Percentiles rank a stretch among this genome's conserved stretches.
Conservation (phyloP, 1,140 invertebrate species). For the Aplysia californica region DNA sequence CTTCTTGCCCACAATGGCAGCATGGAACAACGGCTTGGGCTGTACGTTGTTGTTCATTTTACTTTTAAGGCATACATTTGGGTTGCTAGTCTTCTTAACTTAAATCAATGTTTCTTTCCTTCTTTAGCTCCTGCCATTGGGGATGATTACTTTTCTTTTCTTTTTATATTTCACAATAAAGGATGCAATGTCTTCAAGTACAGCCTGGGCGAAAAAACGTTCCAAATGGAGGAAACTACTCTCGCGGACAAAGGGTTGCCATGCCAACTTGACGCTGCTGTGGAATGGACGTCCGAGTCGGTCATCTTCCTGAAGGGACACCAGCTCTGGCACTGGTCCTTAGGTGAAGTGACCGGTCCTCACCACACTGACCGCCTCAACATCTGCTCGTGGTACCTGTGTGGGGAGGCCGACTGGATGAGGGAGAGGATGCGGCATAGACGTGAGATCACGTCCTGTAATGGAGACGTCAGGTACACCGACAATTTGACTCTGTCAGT, state of each 20-base stretch:
- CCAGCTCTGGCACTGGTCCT: constrained; percentile 2
- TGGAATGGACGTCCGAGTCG: not conserved
- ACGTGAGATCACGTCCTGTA: not conserved
- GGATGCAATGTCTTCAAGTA: too few species aligned
- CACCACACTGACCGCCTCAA: constrained; percentile 9
- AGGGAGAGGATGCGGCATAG: not conserved
- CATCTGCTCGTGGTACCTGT: constrained; percentile 20
- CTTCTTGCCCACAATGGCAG: too few species aligned
- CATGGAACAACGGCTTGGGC: too few species aligned
- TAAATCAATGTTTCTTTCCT: too few species aligned
- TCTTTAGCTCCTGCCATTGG: too few species aligned
- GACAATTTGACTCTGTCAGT: not conserved
- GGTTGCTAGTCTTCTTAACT: too few species aligned
- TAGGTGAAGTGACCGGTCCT: not conserved
- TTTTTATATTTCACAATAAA: too few species aligned
- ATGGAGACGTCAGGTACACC: constrained; percentile 6
- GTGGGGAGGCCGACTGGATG: constrained; percentile 18
- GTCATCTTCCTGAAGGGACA: constrained; percentile 1
- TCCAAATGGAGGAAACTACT: too few species aligned
- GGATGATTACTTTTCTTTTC: too few species aligned
- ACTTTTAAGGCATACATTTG: too few species aligned
- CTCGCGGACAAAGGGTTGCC: not conserved
- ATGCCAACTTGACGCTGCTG: constrained; percentile 3
- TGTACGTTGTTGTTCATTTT: too few species aligned
- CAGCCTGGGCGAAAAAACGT: too few species aligned